These are phyloP conservation scores for Coturnix japonica DNA, from an alignment of 2,113 vertebrate genomes.

Conservation along the genomic window DNA sequence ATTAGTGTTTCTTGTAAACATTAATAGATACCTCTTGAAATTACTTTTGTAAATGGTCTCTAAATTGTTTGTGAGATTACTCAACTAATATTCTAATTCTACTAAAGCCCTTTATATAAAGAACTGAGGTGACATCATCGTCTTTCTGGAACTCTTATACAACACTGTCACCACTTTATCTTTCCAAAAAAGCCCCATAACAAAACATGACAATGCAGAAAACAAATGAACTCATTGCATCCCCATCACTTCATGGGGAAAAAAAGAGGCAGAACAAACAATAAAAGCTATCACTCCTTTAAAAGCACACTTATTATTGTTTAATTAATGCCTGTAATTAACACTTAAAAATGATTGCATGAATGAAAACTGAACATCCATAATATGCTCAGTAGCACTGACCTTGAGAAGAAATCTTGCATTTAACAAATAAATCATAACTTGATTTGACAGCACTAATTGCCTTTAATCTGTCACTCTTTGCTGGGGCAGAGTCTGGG, in stretches of 20 bases:
- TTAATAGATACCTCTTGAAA: neutral
- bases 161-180: neutral
- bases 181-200: neutral
- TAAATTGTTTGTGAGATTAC: neutral
- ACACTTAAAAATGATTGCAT: neutral
- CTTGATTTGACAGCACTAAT: neutral
- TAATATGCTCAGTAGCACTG: neutral
- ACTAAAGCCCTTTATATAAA: conserved; percentile 1
- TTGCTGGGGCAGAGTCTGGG: neutral
- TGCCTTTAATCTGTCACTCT: neutral
- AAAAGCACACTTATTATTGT: neutral
- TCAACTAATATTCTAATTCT: neutral
- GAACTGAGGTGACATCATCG: neutral
- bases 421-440: neutral
- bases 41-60: neutral
- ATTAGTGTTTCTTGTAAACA: neutral
- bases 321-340: neutral
- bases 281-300: neutral
- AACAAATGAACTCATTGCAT: neutral
- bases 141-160: conserved; percentile 5
- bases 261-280: neutral
- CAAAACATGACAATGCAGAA: neutral
- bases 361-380: neutral
- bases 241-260: neutral
- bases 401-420: neutral